These are phyloP conservation scores for Spisula subtruncata DNA, from an alignment of 2,888 invertebrate genomes.

Conservation along the genomic window DNA sequence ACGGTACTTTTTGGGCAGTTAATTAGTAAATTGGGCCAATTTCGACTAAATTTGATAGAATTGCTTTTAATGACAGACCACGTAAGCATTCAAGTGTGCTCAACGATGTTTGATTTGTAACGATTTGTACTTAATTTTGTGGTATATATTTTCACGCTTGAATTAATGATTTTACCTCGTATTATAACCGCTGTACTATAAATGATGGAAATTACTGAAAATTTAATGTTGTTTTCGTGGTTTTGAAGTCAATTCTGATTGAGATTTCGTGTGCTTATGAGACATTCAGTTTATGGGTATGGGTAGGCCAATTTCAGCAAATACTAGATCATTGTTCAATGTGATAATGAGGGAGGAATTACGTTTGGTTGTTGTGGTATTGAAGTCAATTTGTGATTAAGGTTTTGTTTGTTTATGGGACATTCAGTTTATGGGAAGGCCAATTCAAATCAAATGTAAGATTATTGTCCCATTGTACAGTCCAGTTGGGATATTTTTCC, in stretches of 20 bases:
- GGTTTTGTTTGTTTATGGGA: not conserved
- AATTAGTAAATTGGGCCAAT: conserved; percentile 8
- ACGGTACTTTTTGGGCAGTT: not conserved
- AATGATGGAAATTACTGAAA: not conserved
- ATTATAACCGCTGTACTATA: not conserved
- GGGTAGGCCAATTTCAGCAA: no score
- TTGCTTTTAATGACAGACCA: not conserved
- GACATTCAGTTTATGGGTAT: not conserved
- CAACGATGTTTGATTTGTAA: not conserved
- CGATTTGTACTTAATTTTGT: conserved; percentile 22
- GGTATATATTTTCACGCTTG: conserved; percentile 13
- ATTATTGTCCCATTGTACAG: no score
- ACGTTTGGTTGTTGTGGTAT: not conserved
- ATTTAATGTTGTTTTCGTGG: conserved; percentile 17
- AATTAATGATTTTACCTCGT: conserved; percentile 12
- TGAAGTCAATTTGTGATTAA: conserved; percentile 8
- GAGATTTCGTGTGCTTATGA: not conserved
- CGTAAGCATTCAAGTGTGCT: not conserved
- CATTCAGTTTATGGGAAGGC: not conserved
- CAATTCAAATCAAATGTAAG: no score
- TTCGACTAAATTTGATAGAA: not conserved
- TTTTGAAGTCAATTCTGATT: not conserved
- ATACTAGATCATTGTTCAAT: no score
- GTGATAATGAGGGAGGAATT: no score
- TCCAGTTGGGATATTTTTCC: no score